A percentile compares a stretch with the other conserved stretches of the same genome.
Conservation (phyloP, 2,888 invertebrate species). For the Metacarcinus magister region DNA sequence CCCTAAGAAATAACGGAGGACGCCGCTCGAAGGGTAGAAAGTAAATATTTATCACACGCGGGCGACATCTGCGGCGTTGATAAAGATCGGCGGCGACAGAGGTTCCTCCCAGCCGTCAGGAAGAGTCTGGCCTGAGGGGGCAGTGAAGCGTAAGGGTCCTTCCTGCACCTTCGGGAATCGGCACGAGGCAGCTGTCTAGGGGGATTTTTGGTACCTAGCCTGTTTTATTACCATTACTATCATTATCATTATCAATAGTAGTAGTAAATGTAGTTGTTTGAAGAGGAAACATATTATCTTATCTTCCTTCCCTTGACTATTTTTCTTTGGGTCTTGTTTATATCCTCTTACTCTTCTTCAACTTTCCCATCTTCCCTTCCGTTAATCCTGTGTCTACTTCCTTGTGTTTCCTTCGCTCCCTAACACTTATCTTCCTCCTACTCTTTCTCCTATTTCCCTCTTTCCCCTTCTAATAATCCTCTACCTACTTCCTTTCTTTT, state of each 20-base stretch:
- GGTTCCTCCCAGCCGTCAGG: conserved; percentile 67
- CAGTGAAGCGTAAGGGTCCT: conserved; percentile 66
- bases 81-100: conserved; percentile 52
- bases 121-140: conserved; percentile 45
- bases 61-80: conserved; percentile 54
- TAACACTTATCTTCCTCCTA: background rate
- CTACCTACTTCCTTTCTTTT: background rate
- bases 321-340: background rate
- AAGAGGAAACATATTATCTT: too few relatives aligned
- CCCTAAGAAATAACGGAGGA: background rate
- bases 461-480: background rate
- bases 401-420: background rate
- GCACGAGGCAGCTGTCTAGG: background rate
- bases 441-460: background rate
- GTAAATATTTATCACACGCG: conserved; percentile 51
- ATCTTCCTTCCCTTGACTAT: background rate
- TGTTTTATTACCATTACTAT: background rate
- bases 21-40: background rate
- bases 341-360: background rate
- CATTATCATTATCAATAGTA: background rate
- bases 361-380: background rate
- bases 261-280: too few relatives aligned
- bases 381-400: background rate
- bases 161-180: background rate
- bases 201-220: background rate